phyloP scores from a whole-genome alignment of 2,113 vertebrate genomes.

The Rhinopithecus roxellana region DNA sequence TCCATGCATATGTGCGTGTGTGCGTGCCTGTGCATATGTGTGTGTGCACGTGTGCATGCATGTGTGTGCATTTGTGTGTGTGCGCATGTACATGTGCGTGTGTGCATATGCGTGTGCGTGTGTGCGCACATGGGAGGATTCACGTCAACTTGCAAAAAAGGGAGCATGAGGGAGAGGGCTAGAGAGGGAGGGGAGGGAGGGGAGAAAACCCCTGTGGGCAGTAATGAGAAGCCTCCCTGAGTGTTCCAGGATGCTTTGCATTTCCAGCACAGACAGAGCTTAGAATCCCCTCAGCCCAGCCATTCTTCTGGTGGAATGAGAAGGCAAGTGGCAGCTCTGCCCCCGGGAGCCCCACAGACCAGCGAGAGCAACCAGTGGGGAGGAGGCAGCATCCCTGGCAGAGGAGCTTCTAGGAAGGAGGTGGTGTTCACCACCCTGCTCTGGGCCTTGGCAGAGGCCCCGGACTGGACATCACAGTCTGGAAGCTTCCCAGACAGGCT shows the following conservation, averaged over 20 bases:
- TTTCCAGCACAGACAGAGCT: neutral
- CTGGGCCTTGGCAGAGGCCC: neutral
- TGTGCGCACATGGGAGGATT: neutral
- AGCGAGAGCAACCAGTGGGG: neutral
- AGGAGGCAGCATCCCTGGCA: neutral
- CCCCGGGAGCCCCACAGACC: neutral
- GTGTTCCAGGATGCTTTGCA: neutral
- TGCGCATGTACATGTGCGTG: accelerated
- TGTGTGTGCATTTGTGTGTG: neutral
- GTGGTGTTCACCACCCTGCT: too few relatives aligned
- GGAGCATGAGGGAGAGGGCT: neutral
- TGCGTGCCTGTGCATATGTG: accelerated
- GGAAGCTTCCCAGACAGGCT: neutral
- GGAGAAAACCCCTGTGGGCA: too few relatives aligned
- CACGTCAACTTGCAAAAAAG: neutral
- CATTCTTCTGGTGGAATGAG: neutral
- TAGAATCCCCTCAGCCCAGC: neutral
- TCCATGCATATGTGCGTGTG: accelerated
- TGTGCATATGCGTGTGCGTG: accelerated
- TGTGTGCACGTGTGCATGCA: neutral
- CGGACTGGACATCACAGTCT: neutral
- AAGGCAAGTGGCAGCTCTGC: neutral
- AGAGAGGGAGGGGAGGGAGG: too few relatives aligned
- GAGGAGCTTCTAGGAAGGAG: neutral
- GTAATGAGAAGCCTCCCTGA: neutral